Base-by-base conservation (phyloP, 2,797 vertebrate species). In the Stomatorhinus walkeri region DNA sequence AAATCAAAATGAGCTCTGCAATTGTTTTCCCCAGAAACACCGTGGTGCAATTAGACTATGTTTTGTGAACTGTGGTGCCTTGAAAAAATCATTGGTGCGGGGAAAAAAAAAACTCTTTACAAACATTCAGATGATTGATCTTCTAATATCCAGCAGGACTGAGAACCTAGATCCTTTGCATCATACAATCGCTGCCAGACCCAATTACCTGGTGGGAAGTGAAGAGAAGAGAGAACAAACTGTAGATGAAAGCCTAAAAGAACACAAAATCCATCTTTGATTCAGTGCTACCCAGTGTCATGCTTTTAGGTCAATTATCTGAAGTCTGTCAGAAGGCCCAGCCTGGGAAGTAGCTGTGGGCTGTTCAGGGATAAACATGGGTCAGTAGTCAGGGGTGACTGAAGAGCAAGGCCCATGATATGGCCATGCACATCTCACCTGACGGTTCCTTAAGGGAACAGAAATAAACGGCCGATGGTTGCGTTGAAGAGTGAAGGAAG, bases 161-260 rank as follows among this genome's bases (percentile, higher is more conserved):
- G 36, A 43, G 19, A 61, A 88, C 88, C 54, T 52, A 46, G 36
- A 28, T 64, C 28, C 43, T 43, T 72, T 28, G 36, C 51, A 28
- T 81, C 9, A 1, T 19, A 36, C 24, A 9, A 46, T 19, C 2
- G 51, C 87, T 88, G 32, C 76, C 72, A 46, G 32, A 32, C 52
- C 28, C 59, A 43, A 88, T 88, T 88, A 59, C 87, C 87, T 46
- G 16, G 76, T 87, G 32, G 12, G 85, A 59, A 10, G 52, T 40
- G 86, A 61, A 22, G 3, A 14, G 14, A 87, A 32, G 86, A 64
- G 9, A 84, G 22, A 81, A 22, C 32, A 40, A 22, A 46, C n/a
- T 84, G 10, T 49, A 84, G 22, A 22, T 24, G 81, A 76, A 36
- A 19, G 32, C 32, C 46, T 84, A 22, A 49, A 84, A 16, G 6